Evolutionary conservation across 2,888 invertebrate genomes (phyloP).

Genomic region (Quadroppia sp.): DNA sequence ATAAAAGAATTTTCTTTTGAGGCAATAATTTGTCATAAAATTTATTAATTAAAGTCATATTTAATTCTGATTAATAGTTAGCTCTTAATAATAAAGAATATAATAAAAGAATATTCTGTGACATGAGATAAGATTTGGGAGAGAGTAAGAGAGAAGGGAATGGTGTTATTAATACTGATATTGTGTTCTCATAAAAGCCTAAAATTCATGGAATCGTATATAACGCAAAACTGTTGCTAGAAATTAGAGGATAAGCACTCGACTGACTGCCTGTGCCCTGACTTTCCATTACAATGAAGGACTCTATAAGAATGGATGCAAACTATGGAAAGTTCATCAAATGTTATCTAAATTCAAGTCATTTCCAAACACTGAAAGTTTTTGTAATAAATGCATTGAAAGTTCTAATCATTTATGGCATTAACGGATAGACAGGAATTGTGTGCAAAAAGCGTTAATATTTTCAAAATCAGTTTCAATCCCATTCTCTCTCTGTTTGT

Average conservation of each 20-base stretch:
- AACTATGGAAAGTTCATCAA: neutral
- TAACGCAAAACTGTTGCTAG: neutral
- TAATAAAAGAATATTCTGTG: neutral
- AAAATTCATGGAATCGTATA: neutral
- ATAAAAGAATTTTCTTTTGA: neutral
- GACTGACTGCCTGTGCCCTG: neutral
- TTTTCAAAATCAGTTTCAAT: neutral
- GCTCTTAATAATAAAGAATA: neutral
- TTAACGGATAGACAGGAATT: neutral
- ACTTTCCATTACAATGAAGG: neutral
- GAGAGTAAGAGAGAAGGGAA: no score
- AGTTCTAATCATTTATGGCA: neutral
- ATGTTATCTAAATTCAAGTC: neutral
- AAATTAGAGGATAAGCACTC: neutral
- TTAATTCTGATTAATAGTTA: neutral
- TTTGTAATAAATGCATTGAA: neutral
- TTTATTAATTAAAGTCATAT: neutral
- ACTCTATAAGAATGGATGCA: neutral
- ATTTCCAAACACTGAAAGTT: neutral
- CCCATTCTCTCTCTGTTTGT: neutral
- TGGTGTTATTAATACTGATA: neutral
- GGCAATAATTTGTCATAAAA: neutral
- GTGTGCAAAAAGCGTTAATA: neutral
- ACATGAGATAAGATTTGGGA: no score
- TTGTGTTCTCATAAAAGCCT: neutral